These are phyloP conservation scores for Apamea monoglypha DNA, from an alignment of 2,888 invertebrate species.

Conservation along the genomic window DNA sequence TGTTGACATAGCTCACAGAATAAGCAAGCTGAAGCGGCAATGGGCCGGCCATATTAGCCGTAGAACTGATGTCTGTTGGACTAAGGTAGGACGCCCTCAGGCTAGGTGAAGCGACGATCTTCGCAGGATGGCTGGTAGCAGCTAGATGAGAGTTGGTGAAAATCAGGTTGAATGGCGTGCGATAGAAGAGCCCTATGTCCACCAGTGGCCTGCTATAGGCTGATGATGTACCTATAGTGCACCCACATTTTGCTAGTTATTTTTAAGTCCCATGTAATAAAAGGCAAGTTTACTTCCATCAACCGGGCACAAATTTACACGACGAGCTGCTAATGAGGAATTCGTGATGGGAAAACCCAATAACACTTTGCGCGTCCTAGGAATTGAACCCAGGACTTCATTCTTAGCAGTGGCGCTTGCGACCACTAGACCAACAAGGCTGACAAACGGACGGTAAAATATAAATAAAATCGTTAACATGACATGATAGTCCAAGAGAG, in stretches of 20 bases:
- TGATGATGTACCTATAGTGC: too few relatives aligned
- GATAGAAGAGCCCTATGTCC: too few relatives aligned
- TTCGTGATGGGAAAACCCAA: background rate
- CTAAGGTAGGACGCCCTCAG: too few relatives aligned
- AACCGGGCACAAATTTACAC: background rate
- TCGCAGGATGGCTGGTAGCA: too few relatives aligned
- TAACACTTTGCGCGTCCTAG: background rate
- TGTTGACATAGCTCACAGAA: too few relatives aligned
- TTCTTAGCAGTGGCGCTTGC: background rate
- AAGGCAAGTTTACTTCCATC: background rate
- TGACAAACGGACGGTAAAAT: background rate
- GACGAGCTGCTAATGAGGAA: background rate
- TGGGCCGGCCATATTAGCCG: too few relatives aligned
- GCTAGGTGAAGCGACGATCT: too few relatives aligned
- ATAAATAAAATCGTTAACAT: background rate
- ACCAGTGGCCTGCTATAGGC: too few relatives aligned
- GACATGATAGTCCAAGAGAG: background rate
- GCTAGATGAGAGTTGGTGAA: too few relatives aligned
- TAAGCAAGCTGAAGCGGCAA: too few relatives aligned
- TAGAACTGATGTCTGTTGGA: too few relatives aligned
- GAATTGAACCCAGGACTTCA: background rate
- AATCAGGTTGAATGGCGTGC: too few relatives aligned
- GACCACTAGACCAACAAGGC: background rate
- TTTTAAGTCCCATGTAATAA: background rate
- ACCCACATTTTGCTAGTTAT: background rate